phyloP scores from a whole-genome alignment of 2,797 vertebrate species.

The Threskiornis aethiopicus region DNA sequence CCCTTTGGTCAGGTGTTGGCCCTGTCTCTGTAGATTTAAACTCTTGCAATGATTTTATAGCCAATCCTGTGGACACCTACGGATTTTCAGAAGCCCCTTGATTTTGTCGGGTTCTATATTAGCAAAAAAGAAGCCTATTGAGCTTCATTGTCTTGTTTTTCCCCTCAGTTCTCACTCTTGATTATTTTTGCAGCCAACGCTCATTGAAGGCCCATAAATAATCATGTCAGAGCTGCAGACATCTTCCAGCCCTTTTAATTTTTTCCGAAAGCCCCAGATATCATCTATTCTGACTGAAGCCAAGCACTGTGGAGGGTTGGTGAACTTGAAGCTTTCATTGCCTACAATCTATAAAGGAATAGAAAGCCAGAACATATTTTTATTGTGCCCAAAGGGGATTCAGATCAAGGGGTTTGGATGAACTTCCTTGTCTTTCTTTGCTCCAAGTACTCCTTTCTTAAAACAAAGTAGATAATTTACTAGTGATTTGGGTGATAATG shows the following conservation, averaged over 20 bases:
- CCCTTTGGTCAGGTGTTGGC: neutral
- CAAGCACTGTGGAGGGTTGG: neutral
- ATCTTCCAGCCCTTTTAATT: neutral
- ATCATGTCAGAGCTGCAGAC: neutral
- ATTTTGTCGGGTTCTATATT: neutral
- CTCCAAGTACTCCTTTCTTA: conserved; percentile 3
- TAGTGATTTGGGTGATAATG: neutral
- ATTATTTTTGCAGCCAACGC: neutral
- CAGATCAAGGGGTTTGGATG: conserved; percentile 19
- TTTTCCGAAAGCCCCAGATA: neutral
- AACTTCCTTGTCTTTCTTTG: neutral
- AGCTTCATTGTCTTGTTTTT: neutral
- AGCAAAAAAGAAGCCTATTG: neutral
- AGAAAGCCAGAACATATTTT: neutral
- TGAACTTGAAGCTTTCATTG: neutral
- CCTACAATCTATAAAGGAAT: neutral
- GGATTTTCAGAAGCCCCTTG: neutral
- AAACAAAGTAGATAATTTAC: neutral
- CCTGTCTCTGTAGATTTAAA: neutral
- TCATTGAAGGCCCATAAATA: neutral
- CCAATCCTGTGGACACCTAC: neutral
- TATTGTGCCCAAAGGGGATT: conserved; percentile 21
- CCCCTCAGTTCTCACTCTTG: neutral
- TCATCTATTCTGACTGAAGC: neutral
- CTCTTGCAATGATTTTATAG: neutral